Evolutionary conservation across 2,888 invertebrate species (phyloP).

Genomic region (Camptogramma bilineatum): DNA sequence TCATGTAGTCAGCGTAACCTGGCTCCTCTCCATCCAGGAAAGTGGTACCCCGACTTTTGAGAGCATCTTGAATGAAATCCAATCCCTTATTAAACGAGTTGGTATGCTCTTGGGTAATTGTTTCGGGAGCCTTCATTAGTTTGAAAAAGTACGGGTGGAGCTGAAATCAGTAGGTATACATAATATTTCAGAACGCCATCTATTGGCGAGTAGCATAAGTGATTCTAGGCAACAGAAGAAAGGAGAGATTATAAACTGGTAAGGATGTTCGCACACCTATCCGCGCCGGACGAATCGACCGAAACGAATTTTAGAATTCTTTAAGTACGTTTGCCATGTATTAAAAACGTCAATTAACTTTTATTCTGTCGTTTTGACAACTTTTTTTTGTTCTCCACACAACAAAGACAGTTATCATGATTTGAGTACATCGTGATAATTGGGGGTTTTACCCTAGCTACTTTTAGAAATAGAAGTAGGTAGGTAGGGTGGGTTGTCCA

Average conservation of each 20-base stretch:
- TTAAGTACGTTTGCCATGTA: no score
- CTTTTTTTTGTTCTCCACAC: no score
- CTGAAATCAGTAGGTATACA: conserved; percentile 47
- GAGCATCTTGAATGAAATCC: conserved; percentile 87
- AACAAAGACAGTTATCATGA: no score
- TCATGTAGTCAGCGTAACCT: conserved; percentile 93
- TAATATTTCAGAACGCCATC: neutral
- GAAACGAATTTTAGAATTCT: no score
- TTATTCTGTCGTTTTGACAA: no score
- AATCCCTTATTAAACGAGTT: conserved; percentile 72
- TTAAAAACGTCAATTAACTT: no score
- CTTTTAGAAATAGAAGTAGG: no score
- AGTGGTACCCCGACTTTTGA: conserved; percentile 84
- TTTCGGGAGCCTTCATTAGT: conserved; percentile 55
- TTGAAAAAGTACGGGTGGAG: conserved; percentile 58
- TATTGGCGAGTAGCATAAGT: neutral
- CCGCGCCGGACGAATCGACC: no score
- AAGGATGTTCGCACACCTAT: neutral
- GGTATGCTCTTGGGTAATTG: conserved; percentile 58
- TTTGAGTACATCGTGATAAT: no score
- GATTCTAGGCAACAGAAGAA: neutral
- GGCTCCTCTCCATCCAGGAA: conserved; percentile 88
- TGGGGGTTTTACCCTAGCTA: no score
- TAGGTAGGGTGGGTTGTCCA: no score
- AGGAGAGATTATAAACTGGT: neutral